These are phyloP conservation scores for Brachionus plicatilis DNA, from an alignment of 1,140 invertebrate genomes.

Conservation along the genomic window DNA sequence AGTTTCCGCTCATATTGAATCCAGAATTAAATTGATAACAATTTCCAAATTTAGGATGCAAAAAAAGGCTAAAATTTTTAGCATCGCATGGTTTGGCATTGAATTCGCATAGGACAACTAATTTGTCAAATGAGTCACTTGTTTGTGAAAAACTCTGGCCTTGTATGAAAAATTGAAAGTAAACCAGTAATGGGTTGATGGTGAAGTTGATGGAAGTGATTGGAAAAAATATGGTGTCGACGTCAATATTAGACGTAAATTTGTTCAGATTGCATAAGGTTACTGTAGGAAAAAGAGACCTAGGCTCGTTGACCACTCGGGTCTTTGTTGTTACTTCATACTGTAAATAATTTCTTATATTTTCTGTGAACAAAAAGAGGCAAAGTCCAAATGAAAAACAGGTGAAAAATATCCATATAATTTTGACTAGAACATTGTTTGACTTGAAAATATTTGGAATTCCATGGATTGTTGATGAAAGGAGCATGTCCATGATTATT, in stretches of 20 bases:
- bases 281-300: background rate
- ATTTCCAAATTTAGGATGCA: background rate
- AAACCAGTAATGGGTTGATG: background rate
- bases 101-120: background rate
- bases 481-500: background rate
- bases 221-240: background rate
- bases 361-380: background rate
- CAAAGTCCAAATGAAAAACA: background rate
- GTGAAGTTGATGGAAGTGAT: background rate
- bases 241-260: background rate
- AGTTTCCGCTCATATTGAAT: background rate
- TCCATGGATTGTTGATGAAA: background rate
- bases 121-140: background rate
- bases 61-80: background rate
- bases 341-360: background rate
- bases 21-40: constrained; percentile 31
- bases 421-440: background rate
- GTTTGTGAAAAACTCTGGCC: background rate
- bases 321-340: background rate
- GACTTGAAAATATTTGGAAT: background rate
- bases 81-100: background rate
- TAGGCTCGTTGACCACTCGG: background rate
- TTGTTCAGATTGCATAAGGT: background rate
- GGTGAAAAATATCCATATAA: background rate
- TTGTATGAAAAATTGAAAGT: background rate